Base-by-base conservation (phyloP, 2,113 vertebrate genomes). In the Calypte anna region DNA sequence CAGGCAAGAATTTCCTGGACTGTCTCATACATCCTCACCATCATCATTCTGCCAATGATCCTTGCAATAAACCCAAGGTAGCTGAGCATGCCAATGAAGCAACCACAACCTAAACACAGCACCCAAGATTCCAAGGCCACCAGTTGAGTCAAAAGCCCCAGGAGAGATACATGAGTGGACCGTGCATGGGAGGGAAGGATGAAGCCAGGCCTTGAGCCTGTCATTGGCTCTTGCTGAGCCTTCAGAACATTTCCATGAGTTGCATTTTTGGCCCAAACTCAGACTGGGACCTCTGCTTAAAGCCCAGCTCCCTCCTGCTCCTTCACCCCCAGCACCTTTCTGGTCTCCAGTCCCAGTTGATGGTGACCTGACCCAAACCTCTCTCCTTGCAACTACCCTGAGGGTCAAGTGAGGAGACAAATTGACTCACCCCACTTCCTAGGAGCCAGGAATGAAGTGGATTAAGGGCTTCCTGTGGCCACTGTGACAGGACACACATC, bases 261-360 rank as follows among this genome's bases (percentile, higher is more conserved):
- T 67, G 30, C 20, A n/a, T 55, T 79, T 79, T 73, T 58, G 3
- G 74, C 62, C 67, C 50, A 83, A 75, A 1, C 17, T 54, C 90
- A n/a, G 2, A 0, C 31, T 19, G 33, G 44, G 59, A 82, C 13
- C 33, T 70, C 10, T 0, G 15, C 66, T n/a, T 0, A 3, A 40
- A 96, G 36, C 11, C 43, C 57, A 66, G 68, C 0, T 69, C 62
- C 14, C 50, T 53, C 31, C 36, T 57, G 66, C 36, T 88, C 23
- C 31, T 30, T 55, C 14, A 4, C n/a, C 23, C 44, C 28, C 80
- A 20, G 22, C 40, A 48, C 0, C 8, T 19, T 61, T 50, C 66
- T 44, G 17, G 59, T 30, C 46, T 23, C 30, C 8, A n/a, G 14
- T 66, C 51, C 36, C 43, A 15, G 57, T 33, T 22, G 64, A 86